A percentile compares a stretch with the other conserved stretches of the same genome.
These are phyloP conservation scores for Trochalopteron elliotii DNA, from an alignment of 2,113 vertebrate species.

Conservation along the genomic window DNA sequence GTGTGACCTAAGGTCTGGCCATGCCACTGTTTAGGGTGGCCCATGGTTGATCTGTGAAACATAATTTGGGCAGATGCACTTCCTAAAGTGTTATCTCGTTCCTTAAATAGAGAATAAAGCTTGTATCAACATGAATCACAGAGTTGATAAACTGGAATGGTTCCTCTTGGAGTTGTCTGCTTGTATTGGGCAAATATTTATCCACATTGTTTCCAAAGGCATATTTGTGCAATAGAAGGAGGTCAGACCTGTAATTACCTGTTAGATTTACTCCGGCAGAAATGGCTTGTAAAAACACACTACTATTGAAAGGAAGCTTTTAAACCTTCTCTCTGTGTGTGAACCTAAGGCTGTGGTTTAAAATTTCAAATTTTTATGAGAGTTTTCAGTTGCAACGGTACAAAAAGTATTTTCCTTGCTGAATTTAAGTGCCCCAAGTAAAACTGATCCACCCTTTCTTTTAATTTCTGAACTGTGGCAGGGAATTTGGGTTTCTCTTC, in stretches of 20 bases:
- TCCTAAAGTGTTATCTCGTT: neutral
- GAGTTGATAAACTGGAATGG: conserved; percentile 68
- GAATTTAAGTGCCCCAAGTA: neutral
- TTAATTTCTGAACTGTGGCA: neutral
- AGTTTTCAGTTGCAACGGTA: neutral
- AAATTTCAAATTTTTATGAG: neutral
- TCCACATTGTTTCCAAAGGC: conserved; percentile 46
- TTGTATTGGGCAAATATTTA: conserved; percentile 60
- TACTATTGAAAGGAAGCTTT: neutral
- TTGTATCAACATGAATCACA: conserved; percentile 46
- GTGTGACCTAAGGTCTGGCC: neutral
- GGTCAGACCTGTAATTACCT: conserved; percentile 65
- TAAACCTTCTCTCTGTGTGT: neutral
- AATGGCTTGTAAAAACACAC: neutral
- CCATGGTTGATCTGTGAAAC: neutral
- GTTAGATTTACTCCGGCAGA: neutral
- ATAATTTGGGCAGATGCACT: neutral
- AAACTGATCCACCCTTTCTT: neutral
- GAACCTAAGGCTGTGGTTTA: neutral
- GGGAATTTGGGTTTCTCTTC: neutral
- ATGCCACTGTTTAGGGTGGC: neutral
- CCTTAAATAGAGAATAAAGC: conserved; percentile 35
- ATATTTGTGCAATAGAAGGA: conserved; percentile 48
- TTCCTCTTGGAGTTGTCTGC: conserved; percentile 22
- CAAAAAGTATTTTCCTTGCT: neutral